phyloP scores from a whole-genome alignment of 2,888 invertebrate genomes.

The Napeogenes sylphis region DNA sequence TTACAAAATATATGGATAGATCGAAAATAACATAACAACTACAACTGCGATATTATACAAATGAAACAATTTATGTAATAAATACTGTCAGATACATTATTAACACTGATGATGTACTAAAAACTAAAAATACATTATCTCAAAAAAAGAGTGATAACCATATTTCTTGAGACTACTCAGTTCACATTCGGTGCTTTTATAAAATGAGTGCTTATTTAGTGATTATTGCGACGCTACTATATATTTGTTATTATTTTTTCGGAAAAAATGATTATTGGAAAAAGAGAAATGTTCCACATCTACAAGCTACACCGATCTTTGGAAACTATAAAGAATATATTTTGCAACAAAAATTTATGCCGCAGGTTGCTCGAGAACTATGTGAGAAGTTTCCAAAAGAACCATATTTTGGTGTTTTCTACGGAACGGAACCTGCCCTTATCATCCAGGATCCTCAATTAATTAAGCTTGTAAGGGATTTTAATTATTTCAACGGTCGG shows the following conservation, averaged over 20 bases:
- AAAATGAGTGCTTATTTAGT: constrained; percentile 4
- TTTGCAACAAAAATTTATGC: constrained; percentile 9
- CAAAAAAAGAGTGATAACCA: too few relatives aligned
- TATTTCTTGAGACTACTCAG: too few relatives aligned
- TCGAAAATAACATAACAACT: too few relatives aligned
- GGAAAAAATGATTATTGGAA: constrained; percentile 43
- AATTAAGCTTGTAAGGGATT: constrained; percentile 53
- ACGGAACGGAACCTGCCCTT: constrained; percentile 55
- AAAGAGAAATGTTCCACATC: constrained; percentile 42
- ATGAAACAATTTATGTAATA: too few relatives aligned
- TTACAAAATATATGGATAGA: too few relatives aligned
- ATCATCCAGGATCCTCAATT: constrained; percentile 52
- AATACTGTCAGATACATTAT: too few relatives aligned
- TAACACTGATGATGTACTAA: too few relatives aligned
- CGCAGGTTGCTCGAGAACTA: constrained; percentile 39
- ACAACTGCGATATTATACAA: too few relatives aligned
- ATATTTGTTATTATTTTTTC: too few relatives aligned
- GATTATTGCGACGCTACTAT: too few relatives aligned
- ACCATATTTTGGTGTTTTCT: constrained; percentile 53
- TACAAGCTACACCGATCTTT: constrained; percentile 44
- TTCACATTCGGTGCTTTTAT: too few relatives aligned
- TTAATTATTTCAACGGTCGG: constrained; percentile 55
- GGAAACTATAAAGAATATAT: constrained; percentile 31
- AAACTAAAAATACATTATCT: too few relatives aligned
- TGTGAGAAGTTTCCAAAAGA: constrained; percentile 46